Evolutionary conservation across 2,797 vertebrate genomes (phyloP).

Genomic region (Silurus aristotelis): DNA sequence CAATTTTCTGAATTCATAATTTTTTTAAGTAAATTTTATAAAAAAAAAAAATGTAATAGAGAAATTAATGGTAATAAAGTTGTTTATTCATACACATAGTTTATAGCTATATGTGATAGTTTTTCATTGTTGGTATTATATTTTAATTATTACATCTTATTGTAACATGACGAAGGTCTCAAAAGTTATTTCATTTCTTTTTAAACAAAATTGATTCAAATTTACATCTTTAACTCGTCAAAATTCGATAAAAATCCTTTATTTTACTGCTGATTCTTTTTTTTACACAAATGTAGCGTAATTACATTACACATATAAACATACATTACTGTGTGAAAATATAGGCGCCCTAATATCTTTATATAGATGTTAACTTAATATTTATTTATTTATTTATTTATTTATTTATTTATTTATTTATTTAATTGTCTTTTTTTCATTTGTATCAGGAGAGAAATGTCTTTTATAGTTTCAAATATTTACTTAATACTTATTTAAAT

Average conservation of each 20-base stretch:
- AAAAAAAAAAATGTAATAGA: too few relatives aligned
- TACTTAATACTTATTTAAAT: neutral
- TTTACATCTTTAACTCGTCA: too few relatives aligned
- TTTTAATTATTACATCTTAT: neutral
- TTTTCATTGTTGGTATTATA: neutral
- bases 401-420: neutral
- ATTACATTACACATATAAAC: neutral
- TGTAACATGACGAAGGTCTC: too few relatives aligned
- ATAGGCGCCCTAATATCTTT: neutral
- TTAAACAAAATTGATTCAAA: too few relatives aligned
- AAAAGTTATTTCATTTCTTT: too few relatives aligned
- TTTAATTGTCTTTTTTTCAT: neutral
- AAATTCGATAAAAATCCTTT: too few relatives aligned
- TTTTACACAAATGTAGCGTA: too few relatives aligned
- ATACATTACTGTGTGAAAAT: neutral
- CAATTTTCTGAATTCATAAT: too few relatives aligned
- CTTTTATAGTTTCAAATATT: neutral
- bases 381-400: neutral
- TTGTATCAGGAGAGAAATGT: neutral
- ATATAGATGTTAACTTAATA: neutral
- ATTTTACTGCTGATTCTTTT: too few relatives aligned
- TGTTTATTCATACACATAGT: neutral
- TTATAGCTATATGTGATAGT: too few relatives aligned
- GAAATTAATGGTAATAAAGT: too few relatives aligned
- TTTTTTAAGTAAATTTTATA: too few relatives aligned